phyloP scores from a whole-genome alignment of 2,113 vertebrate genomes.

The Ivindomyrus marchei region DNA sequence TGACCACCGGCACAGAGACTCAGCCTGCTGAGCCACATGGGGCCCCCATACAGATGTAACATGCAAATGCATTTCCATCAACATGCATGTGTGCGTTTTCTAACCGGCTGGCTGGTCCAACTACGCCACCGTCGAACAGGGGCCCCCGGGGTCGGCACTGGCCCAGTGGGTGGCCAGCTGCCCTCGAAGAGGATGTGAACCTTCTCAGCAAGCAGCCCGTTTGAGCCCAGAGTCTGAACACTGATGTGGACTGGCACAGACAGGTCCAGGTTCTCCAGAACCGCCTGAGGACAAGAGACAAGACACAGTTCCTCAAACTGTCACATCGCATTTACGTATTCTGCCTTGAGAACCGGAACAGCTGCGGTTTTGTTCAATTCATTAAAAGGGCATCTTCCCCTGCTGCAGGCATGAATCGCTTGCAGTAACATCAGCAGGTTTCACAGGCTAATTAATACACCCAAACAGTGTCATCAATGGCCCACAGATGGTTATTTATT shows the following conservation, averaged over 20 bases:
- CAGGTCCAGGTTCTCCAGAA: conserved; percentile 45
- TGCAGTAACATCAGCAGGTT: background rate
- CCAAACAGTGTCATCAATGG: background rate
- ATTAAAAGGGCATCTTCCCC: background rate
- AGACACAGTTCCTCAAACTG: background rate
- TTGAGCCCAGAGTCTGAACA: conserved; percentile 44
- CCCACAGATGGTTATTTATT: background rate
- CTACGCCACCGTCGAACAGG: background rate
- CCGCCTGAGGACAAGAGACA: conserved; percentile 33
- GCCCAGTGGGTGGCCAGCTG: background rate
- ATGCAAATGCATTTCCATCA: background rate
- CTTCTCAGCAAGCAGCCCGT: conserved; percentile 47
- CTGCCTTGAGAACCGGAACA: background rate
- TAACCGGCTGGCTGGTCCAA: conserved; percentile 24
- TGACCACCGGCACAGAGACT: background rate
- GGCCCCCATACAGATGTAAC: background rate
- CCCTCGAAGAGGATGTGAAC: conserved; percentile 21
- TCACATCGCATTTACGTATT: background rate
- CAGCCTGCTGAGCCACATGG: background rate
- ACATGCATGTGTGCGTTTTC: background rate
- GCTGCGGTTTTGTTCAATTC: background rate
- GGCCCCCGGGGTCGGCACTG: conserved; percentile 2
- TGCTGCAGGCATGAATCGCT: background rate
- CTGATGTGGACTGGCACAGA: conserved; percentile 38
- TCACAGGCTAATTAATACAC: background rate